Percentiles rank a stretch among this genome's conserved stretches.
These are phyloP conservation scores for Elysia crispata DNA, from an alignment of 2,888 invertebrate genomes.

Conservation along the genomic window DNA sequence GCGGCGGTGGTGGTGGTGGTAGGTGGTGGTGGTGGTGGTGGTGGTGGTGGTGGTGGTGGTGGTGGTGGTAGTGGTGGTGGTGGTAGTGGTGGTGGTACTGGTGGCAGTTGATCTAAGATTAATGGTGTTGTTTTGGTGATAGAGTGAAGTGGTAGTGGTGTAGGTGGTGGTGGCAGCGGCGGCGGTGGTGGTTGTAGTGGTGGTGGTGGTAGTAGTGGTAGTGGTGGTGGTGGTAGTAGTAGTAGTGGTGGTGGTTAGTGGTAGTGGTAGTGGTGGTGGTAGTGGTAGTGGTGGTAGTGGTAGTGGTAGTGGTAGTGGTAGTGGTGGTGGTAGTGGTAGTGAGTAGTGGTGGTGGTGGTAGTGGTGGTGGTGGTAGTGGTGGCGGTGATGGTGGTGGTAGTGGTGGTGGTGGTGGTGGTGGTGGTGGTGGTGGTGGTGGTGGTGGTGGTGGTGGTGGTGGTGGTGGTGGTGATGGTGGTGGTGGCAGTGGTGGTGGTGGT, in stretches of 20 bases:
- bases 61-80: too few relatives aligned
- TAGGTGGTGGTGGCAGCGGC: too few relatives aligned
- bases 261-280: not conserved
- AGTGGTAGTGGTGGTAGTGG: not conserved
- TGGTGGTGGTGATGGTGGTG: slow-evolving; percentile 9
- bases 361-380: too few relatives aligned
- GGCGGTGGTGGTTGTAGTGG: too few relatives aligned
- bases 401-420: not conserved
- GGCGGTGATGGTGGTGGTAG: not conserved
- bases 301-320: too few relatives aligned
- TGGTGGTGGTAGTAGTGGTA: too few relatives aligned
- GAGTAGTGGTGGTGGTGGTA: slow-evolving; percentile 2
- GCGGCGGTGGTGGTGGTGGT: not conserved
- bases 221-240: slow-evolving; percentile 20
- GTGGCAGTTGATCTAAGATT: too few relatives aligned
- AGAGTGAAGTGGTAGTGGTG: not conserved
- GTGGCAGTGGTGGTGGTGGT: too few relatives aligned
- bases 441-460: slow-evolving; percentile 12
- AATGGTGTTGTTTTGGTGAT: too few relatives aligned
- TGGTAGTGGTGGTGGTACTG: not conserved
- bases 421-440: slow-evolving; percentile 13
- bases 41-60: too few relatives aligned
- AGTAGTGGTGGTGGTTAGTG: too few relatives aligned
- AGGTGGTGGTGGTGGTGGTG: too few relatives aligned
- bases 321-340: not conserved